Conservation (phyloP, 2,797 vertebrate species). For the Poecilia wingei region DNA sequence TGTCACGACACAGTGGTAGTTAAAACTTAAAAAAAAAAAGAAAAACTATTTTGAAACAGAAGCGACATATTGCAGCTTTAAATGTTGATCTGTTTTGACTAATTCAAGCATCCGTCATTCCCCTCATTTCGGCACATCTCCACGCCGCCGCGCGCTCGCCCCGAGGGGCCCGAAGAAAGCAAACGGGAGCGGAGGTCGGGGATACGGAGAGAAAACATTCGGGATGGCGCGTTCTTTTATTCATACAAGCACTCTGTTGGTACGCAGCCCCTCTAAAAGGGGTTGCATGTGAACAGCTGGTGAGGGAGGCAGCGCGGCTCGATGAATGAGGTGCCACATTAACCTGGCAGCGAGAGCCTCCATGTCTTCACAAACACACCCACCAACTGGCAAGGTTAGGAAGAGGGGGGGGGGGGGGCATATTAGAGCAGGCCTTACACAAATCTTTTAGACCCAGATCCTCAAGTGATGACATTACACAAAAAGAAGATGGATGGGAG, state of each 20-base stretch:
- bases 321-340: slow-evolving; percentile 58
- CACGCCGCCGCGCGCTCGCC: slow-evolving; percentile 33
- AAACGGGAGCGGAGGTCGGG: slow-evolving; percentile 23
- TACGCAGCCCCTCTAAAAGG: slow-evolving; percentile 58
- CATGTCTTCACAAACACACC: slow-evolving; percentile 44
- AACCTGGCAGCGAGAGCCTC: slow-evolving; percentile 48
- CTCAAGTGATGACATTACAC: slow-evolving; percentile 52
- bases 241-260: slow-evolving; percentile 62
- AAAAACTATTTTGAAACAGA: too few species aligned
- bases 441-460: slow-evolving; percentile 59
- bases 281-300: slow-evolving; percentile 75
- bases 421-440: slow-evolving; percentile 55
- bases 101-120: background rate
- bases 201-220: slow-evolving; percentile 17
- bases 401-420: slow-evolving; percentile 55
- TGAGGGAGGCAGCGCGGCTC: slow-evolving; percentile 62
- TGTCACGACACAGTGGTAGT: too few species aligned
- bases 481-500: slow-evolving; percentile 57
- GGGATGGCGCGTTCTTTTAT: slow-evolving; percentile 68
- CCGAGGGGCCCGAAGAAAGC: slow-evolving; percentile 57
- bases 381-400: slow-evolving; percentile 33
- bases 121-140: slow-evolving; percentile 14
- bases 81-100: slow-evolving; percentile 22
- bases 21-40: too few species aligned
- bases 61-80: background rate